Evolutionary conservation across 1,140 invertebrate genomes (phyloP).

Genomic region (Hermetia illucens): DNA sequence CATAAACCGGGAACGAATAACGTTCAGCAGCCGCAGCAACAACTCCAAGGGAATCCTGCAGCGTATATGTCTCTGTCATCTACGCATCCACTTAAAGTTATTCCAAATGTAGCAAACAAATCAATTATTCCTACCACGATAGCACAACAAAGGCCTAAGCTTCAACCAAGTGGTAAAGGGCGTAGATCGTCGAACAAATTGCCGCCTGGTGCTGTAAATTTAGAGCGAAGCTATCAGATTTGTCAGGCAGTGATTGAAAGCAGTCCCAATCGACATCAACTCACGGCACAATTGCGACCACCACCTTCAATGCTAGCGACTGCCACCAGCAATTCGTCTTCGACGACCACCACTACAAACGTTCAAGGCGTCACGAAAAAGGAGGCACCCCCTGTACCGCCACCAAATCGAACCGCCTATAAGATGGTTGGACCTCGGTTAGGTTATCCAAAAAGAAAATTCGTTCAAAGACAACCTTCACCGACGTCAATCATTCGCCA

Average conservation of each 20-base stretch:
- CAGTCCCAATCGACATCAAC: slow-evolving; percentile 72
- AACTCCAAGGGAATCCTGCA: slow-evolving; percentile 29
- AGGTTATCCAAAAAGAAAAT: slow-evolving; percentile 29
- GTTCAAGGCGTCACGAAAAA: slow-evolving; percentile 2
- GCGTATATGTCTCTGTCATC: slow-evolving; percentile 37
- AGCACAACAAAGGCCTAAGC: slow-evolving; percentile 25
- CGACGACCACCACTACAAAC: slow-evolving; percentile 3
- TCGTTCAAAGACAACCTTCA: slow-evolving; percentile 26
- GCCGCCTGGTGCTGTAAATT: slow-evolving; percentile 75
- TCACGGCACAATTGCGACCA: slow-evolving; percentile 70
- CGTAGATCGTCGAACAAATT: slow-evolving; percentile 47
- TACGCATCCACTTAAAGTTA: slow-evolving; percentile 29
- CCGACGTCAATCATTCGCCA: slow-evolving; percentile 26
- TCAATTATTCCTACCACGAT: slow-evolving; percentile 26
- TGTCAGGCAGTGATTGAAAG: slow-evolving; percentile 91
- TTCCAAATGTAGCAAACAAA: slow-evolving; percentile 32
- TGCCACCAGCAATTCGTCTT: slow-evolving; percentile 20
- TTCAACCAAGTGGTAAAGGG: slow-evolving; percentile 21
- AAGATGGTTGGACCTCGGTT: slow-evolving; percentile 28
- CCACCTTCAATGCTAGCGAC: slow-evolving; percentile 55
- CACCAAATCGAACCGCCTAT: too few species aligned
- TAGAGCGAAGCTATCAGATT: slow-evolving; percentile 89
- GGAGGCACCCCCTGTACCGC: too few species aligned
- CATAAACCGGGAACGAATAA: slow-evolving; percentile 14
- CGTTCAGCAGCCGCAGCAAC: slow-evolving; percentile 23